Evolutionary conservation across 2,797 vertebrate genomes (phyloP).

Genomic region (Ceryle rudis): DNA sequence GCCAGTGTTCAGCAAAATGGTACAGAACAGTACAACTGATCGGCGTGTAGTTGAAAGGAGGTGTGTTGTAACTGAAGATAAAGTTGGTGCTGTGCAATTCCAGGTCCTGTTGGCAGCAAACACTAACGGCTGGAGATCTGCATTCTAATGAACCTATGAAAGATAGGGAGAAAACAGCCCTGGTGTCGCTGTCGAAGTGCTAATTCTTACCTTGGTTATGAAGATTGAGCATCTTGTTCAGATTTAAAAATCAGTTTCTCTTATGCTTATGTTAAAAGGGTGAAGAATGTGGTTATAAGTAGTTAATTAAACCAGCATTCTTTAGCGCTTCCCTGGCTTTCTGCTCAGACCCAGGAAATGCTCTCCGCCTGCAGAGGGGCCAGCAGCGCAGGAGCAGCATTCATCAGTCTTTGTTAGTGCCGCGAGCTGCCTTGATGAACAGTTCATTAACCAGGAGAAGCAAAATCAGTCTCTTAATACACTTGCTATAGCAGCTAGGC

Average conservation of each 20-base stretch:
- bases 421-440: conserved; percentile 58
- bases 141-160: conserved; percentile 69
- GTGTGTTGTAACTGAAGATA: conserved; percentile 63
- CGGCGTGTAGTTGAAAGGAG: conserved; percentile 42
- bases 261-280: conserved; percentile 42
- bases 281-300: conserved; percentile 61
- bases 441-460: conserved; percentile 70
- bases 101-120: conserved; percentile 73
- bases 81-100: conserved; percentile 65
- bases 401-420: conserved; percentile 72
- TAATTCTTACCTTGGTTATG: conserved; percentile 50
- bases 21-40: not conserved
- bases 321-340: conserved; percentile 38
- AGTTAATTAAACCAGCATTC: conserved; percentile 53
- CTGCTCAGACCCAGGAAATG: conserved; percentile 38
- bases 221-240: conserved; percentile 34
- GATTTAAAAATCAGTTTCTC: conserved; percentile 51
- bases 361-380: conserved; percentile 36
- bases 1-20: not conserved
- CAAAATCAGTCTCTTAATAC: conserved; percentile 66
- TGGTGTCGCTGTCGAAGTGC: conserved; percentile 26
- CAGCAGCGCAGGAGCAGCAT: conserved; percentile 49
- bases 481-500: conserved; percentile 22
- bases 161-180: conserved; percentile 30
- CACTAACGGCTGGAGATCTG: conserved; percentile 26